phyloP scores from a whole-genome alignment of 2,113 vertebrate species.

The Callorhinus ursinus region DNA sequence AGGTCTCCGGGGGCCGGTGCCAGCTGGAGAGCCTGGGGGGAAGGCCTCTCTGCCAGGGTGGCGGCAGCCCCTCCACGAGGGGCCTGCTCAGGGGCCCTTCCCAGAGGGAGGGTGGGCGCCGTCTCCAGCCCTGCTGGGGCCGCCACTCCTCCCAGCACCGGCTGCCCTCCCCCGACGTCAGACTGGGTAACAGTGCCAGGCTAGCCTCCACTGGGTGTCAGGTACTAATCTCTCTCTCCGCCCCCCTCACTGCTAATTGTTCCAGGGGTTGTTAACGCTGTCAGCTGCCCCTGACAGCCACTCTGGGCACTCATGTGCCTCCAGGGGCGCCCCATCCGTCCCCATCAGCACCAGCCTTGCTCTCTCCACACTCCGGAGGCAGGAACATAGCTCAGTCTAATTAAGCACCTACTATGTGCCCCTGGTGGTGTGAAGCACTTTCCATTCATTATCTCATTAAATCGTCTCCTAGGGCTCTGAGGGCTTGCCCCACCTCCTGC shows the following conservation, averaged over 20 bases:
- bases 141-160: not conserved
- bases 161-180: not conserved
- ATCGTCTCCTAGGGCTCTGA: not conserved
- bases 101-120: not conserved
- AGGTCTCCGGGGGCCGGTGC: not conserved
- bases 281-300: not conserved
- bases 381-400: not conserved
- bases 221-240: not conserved
- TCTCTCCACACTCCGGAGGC: not conserved
- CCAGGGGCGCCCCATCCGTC: not conserved
- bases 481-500: not conserved
- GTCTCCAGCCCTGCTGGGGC: not conserved
- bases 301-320: not conserved
- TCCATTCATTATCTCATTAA: not conserved
- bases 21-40: not conserved
- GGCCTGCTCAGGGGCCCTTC: not conserved
- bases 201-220: not conserved
- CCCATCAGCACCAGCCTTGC: not conserved
- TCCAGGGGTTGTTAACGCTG: not conserved
- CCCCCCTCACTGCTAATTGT: not conserved
- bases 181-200: not conserved
- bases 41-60: not conserved
- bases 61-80: not conserved
- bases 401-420: not conserved
- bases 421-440: not conserved